Conservation (phyloP, 2,113 vertebrate genomes). For the Nematolebias whitei region DNA sequence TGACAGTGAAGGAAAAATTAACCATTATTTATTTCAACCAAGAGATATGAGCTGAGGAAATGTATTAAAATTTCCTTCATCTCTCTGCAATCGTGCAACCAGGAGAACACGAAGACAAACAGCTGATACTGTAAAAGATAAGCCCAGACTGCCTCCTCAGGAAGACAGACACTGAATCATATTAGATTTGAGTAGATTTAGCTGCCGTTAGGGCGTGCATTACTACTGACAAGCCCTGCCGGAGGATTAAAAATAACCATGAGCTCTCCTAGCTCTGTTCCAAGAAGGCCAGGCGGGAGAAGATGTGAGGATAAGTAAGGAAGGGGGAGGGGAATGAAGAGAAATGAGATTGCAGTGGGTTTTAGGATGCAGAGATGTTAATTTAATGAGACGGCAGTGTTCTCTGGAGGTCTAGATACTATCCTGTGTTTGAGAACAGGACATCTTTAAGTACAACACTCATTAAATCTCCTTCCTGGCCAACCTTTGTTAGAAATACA, state of each 20-base stretch:
- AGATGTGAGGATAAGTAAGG: slow-evolving; percentile 13
- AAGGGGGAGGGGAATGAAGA: slow-evolving; percentile 50
- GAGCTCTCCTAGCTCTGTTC: slow-evolving; percentile 72
- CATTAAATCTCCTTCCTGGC: slow-evolving; percentile 83
- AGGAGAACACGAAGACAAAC: slow-evolving; percentile 33
- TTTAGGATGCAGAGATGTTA: slow-evolving; percentile 80
- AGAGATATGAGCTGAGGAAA: slow-evolving; percentile 14
- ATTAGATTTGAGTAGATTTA: slow-evolving; percentile 50
- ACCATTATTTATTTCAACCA: slow-evolving; percentile 5
- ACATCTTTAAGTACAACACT: slow-evolving; percentile 79
- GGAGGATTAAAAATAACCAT: slow-evolving; percentile 73
- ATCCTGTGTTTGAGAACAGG: slow-evolving; percentile 74
- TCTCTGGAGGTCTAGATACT: slow-evolving; percentile 77
- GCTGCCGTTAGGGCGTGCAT: slow-evolving; percentile 50
- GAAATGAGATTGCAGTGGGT: slow-evolving; percentile 79
- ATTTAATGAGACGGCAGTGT: slow-evolving; percentile 83
- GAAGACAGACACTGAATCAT: slow-evolving; percentile 41
- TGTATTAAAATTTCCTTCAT: slow-evolving; percentile 5
- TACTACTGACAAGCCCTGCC: slow-evolving; percentile 34
- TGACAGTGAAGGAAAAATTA: not conserved
- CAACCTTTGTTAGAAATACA: slow-evolving; percentile 18
- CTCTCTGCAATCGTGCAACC: not conserved
- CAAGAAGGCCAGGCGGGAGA: slow-evolving; percentile 39
- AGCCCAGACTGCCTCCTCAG: slow-evolving; percentile 38
- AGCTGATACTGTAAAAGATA: slow-evolving; percentile 48